Percentiles rank a stretch among this genome's conserved stretches.
Evolutionary conservation across 2,113 vertebrate species (phyloP).

Genomic region (Mobula hypostoma): DNA sequence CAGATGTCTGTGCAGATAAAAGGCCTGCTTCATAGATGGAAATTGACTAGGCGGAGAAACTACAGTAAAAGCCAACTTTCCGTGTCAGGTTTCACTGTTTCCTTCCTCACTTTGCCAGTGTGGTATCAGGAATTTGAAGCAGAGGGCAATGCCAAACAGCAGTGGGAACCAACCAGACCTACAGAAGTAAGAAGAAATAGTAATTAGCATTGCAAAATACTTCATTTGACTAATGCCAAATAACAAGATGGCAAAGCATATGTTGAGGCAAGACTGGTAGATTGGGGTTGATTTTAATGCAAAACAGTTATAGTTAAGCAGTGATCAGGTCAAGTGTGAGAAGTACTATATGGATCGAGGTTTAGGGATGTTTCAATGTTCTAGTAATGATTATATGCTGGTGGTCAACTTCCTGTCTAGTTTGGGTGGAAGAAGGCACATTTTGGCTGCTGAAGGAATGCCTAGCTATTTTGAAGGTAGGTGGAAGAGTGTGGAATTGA

Average conservation of each 20-base stretch:
- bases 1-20: conserved; percentile 37
- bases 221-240: neutral
- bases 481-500: neutral
- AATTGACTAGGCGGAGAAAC: conserved; percentile 25
- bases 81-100: conserved; percentile 19
- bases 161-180: conserved; percentile 56
- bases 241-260: neutral
- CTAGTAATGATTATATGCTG: neutral
- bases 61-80: conserved; percentile 13
- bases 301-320: neutral
- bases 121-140: conserved; percentile 42
- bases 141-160: conserved; percentile 51
- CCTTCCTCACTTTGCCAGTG: conserved; percentile 19
- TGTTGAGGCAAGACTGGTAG: neutral
- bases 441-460: neutral
- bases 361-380: neutral
- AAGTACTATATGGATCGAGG: neutral
- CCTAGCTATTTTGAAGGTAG: neutral
- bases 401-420: neutral
- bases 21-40: conserved; percentile 18
- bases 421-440: neutral
- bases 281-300: neutral
- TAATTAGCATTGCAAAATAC: conserved; percentile 26
- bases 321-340: neutral
- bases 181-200: conserved; percentile 44